Percentiles rank a stretch among this genome's conserved stretches.
Evolutionary conservation across 2,797 vertebrate species (phyloP).

Genomic region (Clarias fuscus): DNA sequence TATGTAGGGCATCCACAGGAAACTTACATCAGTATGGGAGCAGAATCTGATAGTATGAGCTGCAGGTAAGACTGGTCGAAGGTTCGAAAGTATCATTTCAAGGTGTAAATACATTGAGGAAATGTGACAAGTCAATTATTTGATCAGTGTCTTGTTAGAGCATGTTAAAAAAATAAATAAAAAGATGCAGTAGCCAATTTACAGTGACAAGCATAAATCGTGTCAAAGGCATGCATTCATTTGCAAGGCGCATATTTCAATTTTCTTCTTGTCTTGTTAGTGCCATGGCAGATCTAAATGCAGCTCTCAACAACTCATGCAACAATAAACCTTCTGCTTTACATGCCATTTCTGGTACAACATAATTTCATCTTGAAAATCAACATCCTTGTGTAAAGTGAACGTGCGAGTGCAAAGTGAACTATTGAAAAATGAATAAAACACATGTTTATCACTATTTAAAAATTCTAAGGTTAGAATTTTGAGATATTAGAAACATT

Average conservation of each 20-base stretch:
- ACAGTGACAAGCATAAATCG: constrained; percentile 4
- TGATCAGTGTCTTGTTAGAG: background rate
- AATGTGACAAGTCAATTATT: constrained; percentile 21
- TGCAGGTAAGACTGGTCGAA: background rate
- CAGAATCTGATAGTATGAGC: constrained; percentile 5
- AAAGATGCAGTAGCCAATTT: constrained; percentile 10
- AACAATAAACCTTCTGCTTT: background rate
- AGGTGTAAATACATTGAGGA: background rate
- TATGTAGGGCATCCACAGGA: background rate
- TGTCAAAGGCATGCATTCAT: constrained; percentile 26
- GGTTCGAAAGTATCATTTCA: background rate
- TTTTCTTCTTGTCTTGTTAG: constrained; percentile 32
- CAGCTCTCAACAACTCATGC: background rate
- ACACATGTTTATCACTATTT: background rate
- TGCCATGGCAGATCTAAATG: constrained; percentile 11
- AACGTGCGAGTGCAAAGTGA: background rate
- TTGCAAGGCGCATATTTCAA: background rate
- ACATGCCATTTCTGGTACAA: background rate
- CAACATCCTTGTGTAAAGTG: background rate
- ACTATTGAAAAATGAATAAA: background rate
- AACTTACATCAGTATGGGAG: background rate
- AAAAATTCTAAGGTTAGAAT: background rate
- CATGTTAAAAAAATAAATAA: background rate
- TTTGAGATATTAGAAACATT: background rate
- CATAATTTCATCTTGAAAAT: background rate